A percentile compares a stretch with the other conserved stretches of the same genome.
These are phyloP conservation scores for Lerista edwardsae DNA, from an alignment of 2,797 vertebrate genomes.

Conservation along the genomic window DNA sequence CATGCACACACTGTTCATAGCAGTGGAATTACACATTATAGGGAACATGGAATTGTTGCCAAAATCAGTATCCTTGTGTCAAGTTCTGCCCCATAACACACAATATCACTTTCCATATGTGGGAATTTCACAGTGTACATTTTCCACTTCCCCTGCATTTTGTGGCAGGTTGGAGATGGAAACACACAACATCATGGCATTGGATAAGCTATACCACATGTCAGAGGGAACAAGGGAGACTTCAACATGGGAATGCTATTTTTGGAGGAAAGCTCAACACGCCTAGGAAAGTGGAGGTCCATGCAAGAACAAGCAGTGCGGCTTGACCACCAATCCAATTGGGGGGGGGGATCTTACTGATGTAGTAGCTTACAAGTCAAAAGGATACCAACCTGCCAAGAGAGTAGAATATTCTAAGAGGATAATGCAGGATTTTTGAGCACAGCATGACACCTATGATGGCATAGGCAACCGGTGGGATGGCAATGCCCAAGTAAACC, in stretches of 20 bases:
- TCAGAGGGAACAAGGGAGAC: neutral
- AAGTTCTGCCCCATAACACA: neutral
- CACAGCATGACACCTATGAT: conserved; percentile 68
- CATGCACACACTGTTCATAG: neutral
- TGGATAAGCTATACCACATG: neutral
- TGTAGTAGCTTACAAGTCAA: neutral
- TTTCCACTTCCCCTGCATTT: neutral
- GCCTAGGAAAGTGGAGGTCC: neutral
- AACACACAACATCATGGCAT: neutral
- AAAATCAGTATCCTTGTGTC: neutral
- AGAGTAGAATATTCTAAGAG: conserved; percentile 32
- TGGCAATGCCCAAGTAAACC: conserved; percentile 75
- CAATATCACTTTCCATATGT: neutral
- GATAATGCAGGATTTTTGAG: conserved; percentile 63
- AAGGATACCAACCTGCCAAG: conserved; percentile 70
- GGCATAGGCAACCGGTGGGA: conserved; percentile 70
- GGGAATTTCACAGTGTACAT: neutral
- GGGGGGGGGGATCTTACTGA: neutral
- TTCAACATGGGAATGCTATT: neutral
- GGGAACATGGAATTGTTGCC: neutral
- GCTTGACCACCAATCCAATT: neutral
- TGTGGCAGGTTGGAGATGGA: neutral
- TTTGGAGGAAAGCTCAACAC: neutral
- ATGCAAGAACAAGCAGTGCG: neutral
- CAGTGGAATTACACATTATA: neutral